phyloP scores from a whole-genome alignment of 2,113 vertebrate species.

The Sylvia atricapilla region DNA sequence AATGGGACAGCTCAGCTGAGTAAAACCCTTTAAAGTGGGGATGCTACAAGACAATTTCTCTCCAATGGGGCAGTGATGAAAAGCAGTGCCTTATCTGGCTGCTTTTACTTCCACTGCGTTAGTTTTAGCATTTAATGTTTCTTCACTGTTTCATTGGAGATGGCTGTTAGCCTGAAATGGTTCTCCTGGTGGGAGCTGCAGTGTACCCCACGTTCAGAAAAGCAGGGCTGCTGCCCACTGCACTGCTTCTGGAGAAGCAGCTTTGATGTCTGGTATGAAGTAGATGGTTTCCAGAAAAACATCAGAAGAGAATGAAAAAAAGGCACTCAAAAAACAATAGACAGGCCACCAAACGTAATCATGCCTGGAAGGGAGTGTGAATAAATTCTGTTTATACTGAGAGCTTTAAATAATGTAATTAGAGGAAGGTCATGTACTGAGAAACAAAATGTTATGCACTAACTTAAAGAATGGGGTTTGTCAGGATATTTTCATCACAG shows the following conservation, averaged over 20 bases:
- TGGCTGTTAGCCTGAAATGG: neutral
- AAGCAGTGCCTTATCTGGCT: neutral
- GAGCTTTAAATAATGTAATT: constrained; percentile 13
- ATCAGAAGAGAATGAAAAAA: neutral
- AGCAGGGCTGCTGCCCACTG: neutral
- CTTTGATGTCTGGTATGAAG: neutral
- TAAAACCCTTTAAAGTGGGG: neutral
- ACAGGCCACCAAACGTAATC: neutral
- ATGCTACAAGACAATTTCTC: neutral
- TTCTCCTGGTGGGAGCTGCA: neutral
- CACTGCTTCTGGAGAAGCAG: neutral
- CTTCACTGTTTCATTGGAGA: neutral
- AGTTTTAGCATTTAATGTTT: neutral
- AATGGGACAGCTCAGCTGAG: neutral
- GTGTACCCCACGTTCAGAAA: neutral
- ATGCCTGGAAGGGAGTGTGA: neutral
- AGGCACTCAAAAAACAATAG: neutral
- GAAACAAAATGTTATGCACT: neutral
- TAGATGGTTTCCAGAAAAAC: neutral
- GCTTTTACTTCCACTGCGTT: neutral
- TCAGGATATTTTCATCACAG: neutral
- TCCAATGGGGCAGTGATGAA: neutral
- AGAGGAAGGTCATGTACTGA: neutral
- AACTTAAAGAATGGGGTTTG: neutral
- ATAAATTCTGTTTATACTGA: neutral